Evolutionary conservation across 1,140 invertebrate species (phyloP), one percentile per base, ranked within the genome.

Genomic region (Diachasma alloeum): DNA sequence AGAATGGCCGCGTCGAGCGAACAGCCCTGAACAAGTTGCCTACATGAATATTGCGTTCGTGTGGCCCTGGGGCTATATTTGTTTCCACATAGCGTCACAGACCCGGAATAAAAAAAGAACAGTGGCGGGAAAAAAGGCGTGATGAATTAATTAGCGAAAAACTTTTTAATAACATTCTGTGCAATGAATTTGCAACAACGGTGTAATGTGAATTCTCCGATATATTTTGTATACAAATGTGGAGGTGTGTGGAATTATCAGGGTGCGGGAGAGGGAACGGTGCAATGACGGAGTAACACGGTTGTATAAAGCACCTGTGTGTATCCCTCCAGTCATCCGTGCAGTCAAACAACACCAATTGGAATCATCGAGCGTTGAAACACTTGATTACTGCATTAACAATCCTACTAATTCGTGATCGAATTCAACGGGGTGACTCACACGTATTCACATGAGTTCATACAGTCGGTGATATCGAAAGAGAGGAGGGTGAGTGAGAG

Each of bases 301-400:
- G 66, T 56, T 68, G 66, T 37, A 37, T 68, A 79, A 71, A 46
- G 44, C 69, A 73, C 75, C 72, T 72, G 79, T 77, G 78, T 76
- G 59, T 63, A 63, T 68, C 72, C 72, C 77, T 82, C 81, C 83
- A 81, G 77, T 87, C 84, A 85, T 85, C 79, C 79, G 59, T 69
- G 76, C 72, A 24, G 39, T n/a, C 39, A 48, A 42, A 24, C 44
- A 68, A 19, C 42, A 48, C 42, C 22, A 69, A 76, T 59, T 76
- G 70, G 82, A 87, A 87, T 88, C 87, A 88, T 88, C 81, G 84
- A 84, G 84, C 83, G 83, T 86, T 87, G 84, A 87, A 86, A 86
- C 86, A 85, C 84, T 85, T 85, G 86, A 87, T 87, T 86, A 87
- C 85, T 85, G 83, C 85, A 87, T 87, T 87, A 88, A 87, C 85